phyloP scores from a whole-genome alignment of 2,113 vertebrate genomes.

The Tetraodon nigroviridis region DNA sequence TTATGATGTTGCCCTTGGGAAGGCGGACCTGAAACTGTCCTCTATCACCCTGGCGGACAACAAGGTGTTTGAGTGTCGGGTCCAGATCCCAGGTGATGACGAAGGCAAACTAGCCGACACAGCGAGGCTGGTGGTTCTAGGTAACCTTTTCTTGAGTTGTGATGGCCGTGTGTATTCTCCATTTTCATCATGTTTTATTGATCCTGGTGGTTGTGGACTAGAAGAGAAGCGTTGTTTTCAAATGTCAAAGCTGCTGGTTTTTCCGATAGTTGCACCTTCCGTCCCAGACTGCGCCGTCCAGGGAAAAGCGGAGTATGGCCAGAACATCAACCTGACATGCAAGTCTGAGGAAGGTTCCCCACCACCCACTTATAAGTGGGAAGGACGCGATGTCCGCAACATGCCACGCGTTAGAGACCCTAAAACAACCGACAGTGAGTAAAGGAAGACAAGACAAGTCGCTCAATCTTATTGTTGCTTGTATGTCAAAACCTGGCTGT shows the following conservation, averaged over 20 bases:
- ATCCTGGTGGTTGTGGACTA: neutral
- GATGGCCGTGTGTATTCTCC: neutral
- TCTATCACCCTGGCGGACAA: constrained; percentile 40
- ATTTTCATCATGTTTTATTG: neutral
- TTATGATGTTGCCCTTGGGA: neutral
- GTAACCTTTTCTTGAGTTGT: constrained; percentile 32
- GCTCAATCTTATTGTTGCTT: neutral
- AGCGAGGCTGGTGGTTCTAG: constrained; percentile 54
- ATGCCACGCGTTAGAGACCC: constrained; percentile 8
- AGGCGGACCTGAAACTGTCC: constrained; percentile 38
- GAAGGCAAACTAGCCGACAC: constrained; percentile 6
- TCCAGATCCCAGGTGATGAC: constrained; percentile 17
- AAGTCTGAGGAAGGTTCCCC: constrained; percentile 83
- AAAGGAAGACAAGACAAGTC: too few species aligned
- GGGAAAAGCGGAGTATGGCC: constrained; percentile 76
- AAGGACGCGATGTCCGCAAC: constrained; percentile 55
- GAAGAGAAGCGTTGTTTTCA: too few species aligned
- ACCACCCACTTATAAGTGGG: constrained; percentile 80
- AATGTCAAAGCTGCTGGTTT: neutral
- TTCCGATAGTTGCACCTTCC: constrained; percentile 81
- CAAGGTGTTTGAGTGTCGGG: constrained; percentile 40
- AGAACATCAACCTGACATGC: constrained; percentile 84
- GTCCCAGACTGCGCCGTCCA: constrained; percentile 73
- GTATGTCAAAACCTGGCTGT: too few species aligned
- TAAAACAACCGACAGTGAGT: constrained; percentile 58